Evolutionary conservation across 30 jellyfish, hydroid and myxozoan species (phyloP).

Genomic region (Mastigias papua): DNA sequence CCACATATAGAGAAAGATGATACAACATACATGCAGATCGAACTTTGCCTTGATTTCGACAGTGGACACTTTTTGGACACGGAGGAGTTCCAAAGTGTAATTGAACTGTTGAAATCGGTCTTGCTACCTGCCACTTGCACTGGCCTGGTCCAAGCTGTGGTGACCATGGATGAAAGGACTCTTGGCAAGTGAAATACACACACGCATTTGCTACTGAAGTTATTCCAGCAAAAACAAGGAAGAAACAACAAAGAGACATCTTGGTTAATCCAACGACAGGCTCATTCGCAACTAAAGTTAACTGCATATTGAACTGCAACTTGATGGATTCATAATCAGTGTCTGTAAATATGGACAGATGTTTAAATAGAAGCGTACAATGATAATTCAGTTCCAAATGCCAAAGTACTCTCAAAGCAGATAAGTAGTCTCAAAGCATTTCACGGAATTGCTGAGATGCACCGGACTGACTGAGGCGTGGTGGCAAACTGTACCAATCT

Average conservation of each 20-base stretch:
- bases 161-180: slow-evolving; percentile 30
- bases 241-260: not conserved
- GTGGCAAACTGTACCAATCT: too few relatives aligned
- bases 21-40: slow-evolving; percentile 26
- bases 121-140: slow-evolving; percentile 17
- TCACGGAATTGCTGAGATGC: too few relatives aligned
- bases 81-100: not conserved
- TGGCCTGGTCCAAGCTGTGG: slow-evolving; percentile 19
- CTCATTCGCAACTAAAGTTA: not conserved
- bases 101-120: not conserved
- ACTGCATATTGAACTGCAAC: not conserved
- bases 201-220: not conserved
- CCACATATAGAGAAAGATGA: not conserved
- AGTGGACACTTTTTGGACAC: slow-evolving; percentile 20
- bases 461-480: too few relatives aligned
- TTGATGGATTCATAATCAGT: not conserved
- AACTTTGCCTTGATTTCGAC: not conserved
- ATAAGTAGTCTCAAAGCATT: too few relatives aligned
- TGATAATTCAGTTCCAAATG: not conserved
- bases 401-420: not conserved
- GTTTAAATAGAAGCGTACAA: not conserved
- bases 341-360: not conserved
- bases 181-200: slow-evolving; percentile 1
- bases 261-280: not conserved
- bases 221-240: not conserved